Base-by-base conservation (phyloP, 2,888 invertebrate genomes). In the Penaeus monodon region DNA sequence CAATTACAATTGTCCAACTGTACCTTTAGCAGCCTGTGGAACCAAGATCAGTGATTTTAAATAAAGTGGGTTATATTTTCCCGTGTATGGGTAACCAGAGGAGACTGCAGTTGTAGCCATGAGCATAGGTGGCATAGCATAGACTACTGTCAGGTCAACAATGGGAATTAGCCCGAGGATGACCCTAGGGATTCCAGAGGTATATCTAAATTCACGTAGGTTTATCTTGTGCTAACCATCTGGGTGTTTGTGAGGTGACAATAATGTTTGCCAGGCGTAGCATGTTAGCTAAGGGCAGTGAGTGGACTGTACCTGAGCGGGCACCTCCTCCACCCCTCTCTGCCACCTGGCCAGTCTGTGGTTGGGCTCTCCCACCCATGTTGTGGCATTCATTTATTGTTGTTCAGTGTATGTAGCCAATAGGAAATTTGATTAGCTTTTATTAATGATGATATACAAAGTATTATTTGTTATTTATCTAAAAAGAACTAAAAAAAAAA, bases 381-480 rank as follows among this genome's bases (percentile, higher is more conserved):
- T 84, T 81, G 85, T 86, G 86, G 86, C 88, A 81, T 86, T 86
- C 86, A 86, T 86, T 83, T 80, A 88, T 88, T 88, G 88, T 88
- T 88, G 88, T 88, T 88, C 88, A 86, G 86, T 86, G 88, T 88
- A 86, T 88, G 88, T 88, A 85, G 85, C 86, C 77, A 64, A 80
- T 88, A 88, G 88, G 86, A 88, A 84, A 88, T 86, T 88, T 86
- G 84, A 86, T 88, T 88, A 88, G 88, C 86, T 86, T 86, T 88
- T 83, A 87, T 88, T 88, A 88, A 86, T 84, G 81, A 88, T 82
- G 86, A 86, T 86, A 89, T 89, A 89, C 89, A 89, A 89, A 89
- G 84, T 89, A 89, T 89, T 88, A 88, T 88, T 89, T 86, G 86
- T 89, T 89, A 86, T 89, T 89, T 86, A 89, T 89, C 86, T 76